Base-by-base conservation (phyloP, 53 echinoderm and acorn worm species). In the Zoroaster sp. region DNA sequence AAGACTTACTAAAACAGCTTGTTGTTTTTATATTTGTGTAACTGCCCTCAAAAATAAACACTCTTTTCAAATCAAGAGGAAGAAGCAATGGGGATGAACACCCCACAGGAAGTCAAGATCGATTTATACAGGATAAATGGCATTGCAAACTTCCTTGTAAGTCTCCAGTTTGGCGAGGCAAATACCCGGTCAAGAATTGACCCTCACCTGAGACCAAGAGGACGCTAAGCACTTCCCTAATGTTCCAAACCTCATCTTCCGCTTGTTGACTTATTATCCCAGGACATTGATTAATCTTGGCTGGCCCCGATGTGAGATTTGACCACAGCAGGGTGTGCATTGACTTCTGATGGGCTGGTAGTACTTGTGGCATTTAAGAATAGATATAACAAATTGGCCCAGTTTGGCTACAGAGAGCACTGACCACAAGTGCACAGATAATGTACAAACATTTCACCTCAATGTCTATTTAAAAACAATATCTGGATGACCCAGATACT, bases 121-220 rank as follows among this genome's bases (percentile, higher is more conserved):
- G 82, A 82, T 82, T 43, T 39, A 82, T 82, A 66, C 66, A 41
- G 82, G 82, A 82, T 82, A 67, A 82, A 82, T 82, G 82, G 82
- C 82, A 82, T 30, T 18, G 82, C 82, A 82, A 67, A 82, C 82
- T 67, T 82, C 82, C 82, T 66, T 20, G 30, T 34, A 43, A 59
- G 82, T 66, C 82, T 67, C 66, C 30, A 41, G 40, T 17, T 34
- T 67, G 82, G 82, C 82, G 68, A 43, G 41, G 30, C 18, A 53
- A 3, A 5, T 13, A 17, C 14, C 78, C 59, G 7, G 18, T 53
- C n/a, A 37, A 8, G 35, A 79, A 79, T 23, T 36, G 74, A 74
- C 82, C 82, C 41, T 21, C 39, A 3, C 39, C 55, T 53, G 35
- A 55, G 0, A 11, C 31, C 1, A n/a, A 14, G 20, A 52, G 66